Evolutionary conservation across 2,113 vertebrate genomes (phyloP).

Genomic region (Gallinago media): DNA sequence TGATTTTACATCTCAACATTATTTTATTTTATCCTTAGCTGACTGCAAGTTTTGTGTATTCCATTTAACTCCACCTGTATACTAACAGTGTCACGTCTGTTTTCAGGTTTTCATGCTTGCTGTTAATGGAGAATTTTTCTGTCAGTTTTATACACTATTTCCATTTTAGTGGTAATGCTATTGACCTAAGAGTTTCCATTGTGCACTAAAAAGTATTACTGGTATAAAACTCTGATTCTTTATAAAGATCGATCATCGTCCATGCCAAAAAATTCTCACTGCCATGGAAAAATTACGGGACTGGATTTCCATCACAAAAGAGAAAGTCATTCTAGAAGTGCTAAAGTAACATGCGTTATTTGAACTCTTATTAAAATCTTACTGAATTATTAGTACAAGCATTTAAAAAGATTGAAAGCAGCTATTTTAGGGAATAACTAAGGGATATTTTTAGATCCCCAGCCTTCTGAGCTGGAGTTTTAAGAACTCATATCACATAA

Average conservation of each 20-base stretch:
- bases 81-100: background rate
- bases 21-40: constrained; percentile 34
- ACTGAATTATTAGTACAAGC: background rate
- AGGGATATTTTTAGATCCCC: background rate
- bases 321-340: background rate
- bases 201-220: constrained; percentile 27
- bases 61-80: constrained; percentile 2
- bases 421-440: background rate
- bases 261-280: background rate
- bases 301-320: background rate
- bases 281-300: background rate
- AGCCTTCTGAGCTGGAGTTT: background rate
- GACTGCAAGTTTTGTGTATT: background rate
- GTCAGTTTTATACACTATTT: constrained; percentile 3
- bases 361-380: background rate
- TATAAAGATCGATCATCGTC: background rate
- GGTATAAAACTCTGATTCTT: constrained; percentile 20
- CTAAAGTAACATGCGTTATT: background rate
- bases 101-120: constrained; percentile 18
- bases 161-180: constrained; percentile 45
- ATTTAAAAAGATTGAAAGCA: background rate
- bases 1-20: background rate
- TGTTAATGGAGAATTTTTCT: constrained; percentile 27
- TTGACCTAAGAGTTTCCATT: constrained; percentile 26
- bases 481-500: background rate